A percentile compares a stretch with the other conserved stretches of the same genome.
Conservation (phyloP, 2,113 vertebrate genomes). For the Ptilonorhynchus violaceus region DNA sequence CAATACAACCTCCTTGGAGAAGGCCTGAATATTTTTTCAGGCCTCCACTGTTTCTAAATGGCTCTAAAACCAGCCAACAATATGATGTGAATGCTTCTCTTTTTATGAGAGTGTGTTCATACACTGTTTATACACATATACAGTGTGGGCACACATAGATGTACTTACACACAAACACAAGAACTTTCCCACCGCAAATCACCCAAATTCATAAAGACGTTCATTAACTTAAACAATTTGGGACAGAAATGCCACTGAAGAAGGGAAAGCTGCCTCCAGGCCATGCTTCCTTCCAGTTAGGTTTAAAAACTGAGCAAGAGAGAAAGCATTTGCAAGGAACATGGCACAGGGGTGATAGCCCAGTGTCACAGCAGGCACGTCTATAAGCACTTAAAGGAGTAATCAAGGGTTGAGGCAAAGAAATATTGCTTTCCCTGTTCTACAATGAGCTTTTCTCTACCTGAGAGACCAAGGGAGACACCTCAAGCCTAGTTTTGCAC, state of each 20-base stretch:
- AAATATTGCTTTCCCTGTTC: rapidly evolving
- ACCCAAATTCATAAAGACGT: not conserved
- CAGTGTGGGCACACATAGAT: not conserved
- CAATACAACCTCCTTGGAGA: not conserved
- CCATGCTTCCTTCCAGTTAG: not conserved
- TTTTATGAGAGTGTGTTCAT: not conserved
- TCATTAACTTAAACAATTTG: not conserved
- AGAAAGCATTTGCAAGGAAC: not conserved
- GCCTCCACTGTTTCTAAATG: not conserved
- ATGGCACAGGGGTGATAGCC: not conserved
- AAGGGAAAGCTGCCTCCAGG: not conserved
- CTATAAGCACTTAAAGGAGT: not conserved
- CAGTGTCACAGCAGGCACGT: rapidly evolving
- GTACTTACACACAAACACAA: not conserved
- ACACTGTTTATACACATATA: not conserved
- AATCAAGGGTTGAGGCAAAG: not conserved
- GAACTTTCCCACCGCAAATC: not conserved
- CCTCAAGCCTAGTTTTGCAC: not conserved
- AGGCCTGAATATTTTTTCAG: not conserved
- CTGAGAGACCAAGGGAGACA: not conserved
- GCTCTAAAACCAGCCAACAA: not conserved
- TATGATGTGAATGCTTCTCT: not conserved
- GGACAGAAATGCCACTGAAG: not conserved
- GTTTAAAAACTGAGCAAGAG: not conserved
- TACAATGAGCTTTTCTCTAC: not conserved